These are phyloP conservation scores for Amphipoea lucens DNA, from an alignment of 2,888 invertebrate genomes.

Conservation along the genomic window DNA sequence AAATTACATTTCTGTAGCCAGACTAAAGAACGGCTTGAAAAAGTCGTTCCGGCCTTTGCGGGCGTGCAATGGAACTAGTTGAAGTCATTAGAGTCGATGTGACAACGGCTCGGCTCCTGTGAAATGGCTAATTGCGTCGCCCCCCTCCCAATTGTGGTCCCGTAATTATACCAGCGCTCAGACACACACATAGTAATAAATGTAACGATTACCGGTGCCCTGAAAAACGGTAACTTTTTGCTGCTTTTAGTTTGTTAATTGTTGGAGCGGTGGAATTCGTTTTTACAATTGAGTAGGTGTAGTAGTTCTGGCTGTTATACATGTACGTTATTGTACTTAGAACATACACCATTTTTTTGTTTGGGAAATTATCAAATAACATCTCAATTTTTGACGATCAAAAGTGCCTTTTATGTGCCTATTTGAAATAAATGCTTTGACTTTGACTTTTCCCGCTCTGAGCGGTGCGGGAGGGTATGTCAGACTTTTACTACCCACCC, in stretches of 20 bases:
- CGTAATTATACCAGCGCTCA: conserved; percentile 73
- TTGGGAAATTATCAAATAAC: too few species aligned
- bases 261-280: conserved; percentile 11
- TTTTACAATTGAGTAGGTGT: conserved; percentile 18
- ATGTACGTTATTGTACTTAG: neutral
- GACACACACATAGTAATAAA: conserved; percentile 68
- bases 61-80: conserved; percentile 61
- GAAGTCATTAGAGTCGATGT: conserved; percentile 73
- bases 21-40: conserved; percentile 59
- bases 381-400: too few species aligned
- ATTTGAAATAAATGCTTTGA: too few species aligned
- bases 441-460: too few species aligned
- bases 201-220: conserved; percentile 61
- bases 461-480: too few species aligned
- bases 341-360: neutral
- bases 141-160: conserved; percentile 71
- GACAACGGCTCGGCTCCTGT: conserved; percentile 71
- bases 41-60: conserved; percentile 64
- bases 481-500: too few species aligned
- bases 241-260: conserved; percentile 42
- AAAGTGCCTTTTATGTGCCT: too few species aligned
- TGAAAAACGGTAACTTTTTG: conserved; percentile 53
- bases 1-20: conserved; percentile 56
- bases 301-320: neutral
- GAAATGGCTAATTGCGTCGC: conserved; percentile 75